Evolutionary conservation across 2,888 invertebrate species (phyloP).

Genomic region (Bruchidius siliquastri): DNA sequence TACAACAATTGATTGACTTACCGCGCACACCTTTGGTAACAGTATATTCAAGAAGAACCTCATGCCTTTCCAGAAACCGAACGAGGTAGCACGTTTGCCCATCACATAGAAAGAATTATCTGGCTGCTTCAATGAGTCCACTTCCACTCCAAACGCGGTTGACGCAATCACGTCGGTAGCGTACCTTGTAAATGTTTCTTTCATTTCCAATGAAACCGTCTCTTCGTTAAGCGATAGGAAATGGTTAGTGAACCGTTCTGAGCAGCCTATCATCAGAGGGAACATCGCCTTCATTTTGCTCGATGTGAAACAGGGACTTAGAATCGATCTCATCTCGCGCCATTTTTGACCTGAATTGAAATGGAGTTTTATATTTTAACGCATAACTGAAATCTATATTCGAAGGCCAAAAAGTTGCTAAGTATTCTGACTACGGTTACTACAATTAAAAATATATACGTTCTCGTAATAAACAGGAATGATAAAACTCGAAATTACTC

Average conservation of each 20-base stretch:
- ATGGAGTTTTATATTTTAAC: too few relatives aligned
- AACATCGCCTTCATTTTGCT: conserved; percentile 32
- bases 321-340: conserved; percentile 44
- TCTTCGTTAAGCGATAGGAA: conserved; percentile 20
- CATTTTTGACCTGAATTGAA: conserved; percentile 29
- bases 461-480: too few relatives aligned
- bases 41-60: conserved; percentile 11
- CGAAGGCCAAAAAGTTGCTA: too few relatives aligned
- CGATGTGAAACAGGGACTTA: conserved; percentile 43
- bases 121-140: conserved; percentile 52
- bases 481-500: too few relatives aligned
- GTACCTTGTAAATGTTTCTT: conserved; percentile 40
- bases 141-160: conserved; percentile 31
- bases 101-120: conserved; percentile 54
- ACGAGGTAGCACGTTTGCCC: conserved; percentile 49
- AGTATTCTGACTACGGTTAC: too few relatives aligned
- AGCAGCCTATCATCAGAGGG: conserved; percentile 24
- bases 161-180: conserved; percentile 54
- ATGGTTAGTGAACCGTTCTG: conserved; percentile 8
- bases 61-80: conserved; percentile 6
- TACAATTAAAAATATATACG: too few relatives aligned
- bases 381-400: too few relatives aligned
- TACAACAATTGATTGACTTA: too few relatives aligned
- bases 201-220: conserved; percentile 41
- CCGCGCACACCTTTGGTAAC: neutral